Conservation (phyloP, 2,113 vertebrate genomes). For the Procavia capensis region DNA sequence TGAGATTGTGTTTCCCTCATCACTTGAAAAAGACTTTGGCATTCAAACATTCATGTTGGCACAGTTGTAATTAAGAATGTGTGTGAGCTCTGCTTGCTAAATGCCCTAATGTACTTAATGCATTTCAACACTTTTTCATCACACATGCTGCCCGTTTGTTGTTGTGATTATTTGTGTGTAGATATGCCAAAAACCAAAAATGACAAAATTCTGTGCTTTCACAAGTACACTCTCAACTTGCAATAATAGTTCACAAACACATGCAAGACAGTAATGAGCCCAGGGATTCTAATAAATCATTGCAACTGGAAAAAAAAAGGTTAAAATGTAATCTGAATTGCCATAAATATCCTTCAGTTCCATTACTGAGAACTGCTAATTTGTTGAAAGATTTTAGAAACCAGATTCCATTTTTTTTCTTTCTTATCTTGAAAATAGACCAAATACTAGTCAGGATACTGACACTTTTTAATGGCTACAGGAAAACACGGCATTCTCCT, state of each 20-base stretch:
- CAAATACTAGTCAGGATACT: not conserved
- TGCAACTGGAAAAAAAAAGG: not conserved
- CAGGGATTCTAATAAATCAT: not conserved
- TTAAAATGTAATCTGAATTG: not conserved
- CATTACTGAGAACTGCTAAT: not conserved
- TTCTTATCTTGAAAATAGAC: not conserved
- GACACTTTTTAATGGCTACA: not conserved
- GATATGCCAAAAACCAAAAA: not conserved
- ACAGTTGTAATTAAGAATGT: not conserved
- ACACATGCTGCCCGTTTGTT: accelerated
- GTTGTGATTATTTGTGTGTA: not conserved
- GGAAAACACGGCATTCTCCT: not conserved
- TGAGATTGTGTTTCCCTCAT: not conserved
- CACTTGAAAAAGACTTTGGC: not conserved
- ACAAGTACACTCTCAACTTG: not conserved
- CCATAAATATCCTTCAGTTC: not conserved
- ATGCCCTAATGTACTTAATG: not conserved
- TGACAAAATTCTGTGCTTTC: not conserved
- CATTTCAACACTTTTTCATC: not conserved
- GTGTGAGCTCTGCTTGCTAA: not conserved
- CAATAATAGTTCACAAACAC: not conserved
- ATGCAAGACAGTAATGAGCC: not conserved
- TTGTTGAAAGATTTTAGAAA: constrained; percentile 32
- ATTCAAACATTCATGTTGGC: not conserved
- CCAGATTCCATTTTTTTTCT: not conserved